Evolutionary conservation across 30 jellyfish, hydroid and myxozoan genomes (phyloP).

Genomic region (Hydra vulgaris): DNA sequence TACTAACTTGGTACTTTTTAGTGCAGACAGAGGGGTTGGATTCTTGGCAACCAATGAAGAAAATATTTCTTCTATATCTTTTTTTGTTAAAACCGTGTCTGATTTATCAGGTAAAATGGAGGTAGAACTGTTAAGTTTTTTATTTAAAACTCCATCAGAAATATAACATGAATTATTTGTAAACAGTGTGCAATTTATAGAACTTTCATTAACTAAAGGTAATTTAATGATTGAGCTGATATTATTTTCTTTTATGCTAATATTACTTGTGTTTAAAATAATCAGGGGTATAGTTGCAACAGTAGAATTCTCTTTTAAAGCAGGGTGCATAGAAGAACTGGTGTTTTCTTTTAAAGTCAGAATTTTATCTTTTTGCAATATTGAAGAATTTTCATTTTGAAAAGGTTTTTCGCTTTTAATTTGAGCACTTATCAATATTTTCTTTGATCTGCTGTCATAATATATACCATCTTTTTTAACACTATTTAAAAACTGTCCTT

Average conservation of each 20-base stretch:
- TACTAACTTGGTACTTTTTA: background rate
- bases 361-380: too few relatives aligned
- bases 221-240: background rate
- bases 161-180: background rate
- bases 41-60: background rate
- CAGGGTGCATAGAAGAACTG: background rate
- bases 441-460: slow-evolving; percentile 24
- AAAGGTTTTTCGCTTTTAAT: background rate
- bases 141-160: background rate
- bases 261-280: too few relatives aligned
- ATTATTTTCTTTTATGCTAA: background rate
- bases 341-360: too few relatives aligned
- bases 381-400: background rate
- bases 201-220: background rate
- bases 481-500: background rate
- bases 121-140: background rate
- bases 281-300: background rate
- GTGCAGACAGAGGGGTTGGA: background rate
- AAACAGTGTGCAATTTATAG: background rate
- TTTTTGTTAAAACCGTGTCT: background rate
- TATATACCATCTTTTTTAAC: slow-evolving; percentile 26
- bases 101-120: background rate
- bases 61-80: background rate
- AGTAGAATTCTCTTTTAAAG: background rate
- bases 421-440: slow-evolving; percentile 26